Evolutionary conservation across 2,113 vertebrate genomes (phyloP), one percentile per base, ranked within the genome.

Genomic region (Chlorodrepanis virens): DNA sequence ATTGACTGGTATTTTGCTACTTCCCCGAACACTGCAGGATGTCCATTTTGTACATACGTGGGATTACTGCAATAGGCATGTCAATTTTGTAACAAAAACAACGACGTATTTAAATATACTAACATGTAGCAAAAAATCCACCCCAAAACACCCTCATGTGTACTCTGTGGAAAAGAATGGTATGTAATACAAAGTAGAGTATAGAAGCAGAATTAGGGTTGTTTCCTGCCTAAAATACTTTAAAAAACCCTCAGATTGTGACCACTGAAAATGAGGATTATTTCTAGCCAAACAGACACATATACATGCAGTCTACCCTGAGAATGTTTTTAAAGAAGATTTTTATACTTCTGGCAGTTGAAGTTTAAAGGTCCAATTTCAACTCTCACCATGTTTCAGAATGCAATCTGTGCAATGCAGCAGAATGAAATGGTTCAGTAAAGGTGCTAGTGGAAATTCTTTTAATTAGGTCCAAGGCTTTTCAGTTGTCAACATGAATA

Each of bases 401-500:
- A 98, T 97, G 98, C 98, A 98, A 98, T 98, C 98, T 98, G 98
- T 98, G 98, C 98, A 98, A 96, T 94, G 98, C 98, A 85, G 98
- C 97, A 97, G 98, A 98, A 98, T 98, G 98, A 98, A 98, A 98
- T 98, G 98, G 98, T 98, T 98, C 98, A 98, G 98, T 97, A 98
- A 98, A 98, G 98, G 98, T 98, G 98, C 97, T 97, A 94, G 95
- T 97, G 97, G 97, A 98, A 98, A 98, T 98, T 98, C 98, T 98
- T 98, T 98, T 98, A 98, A 98, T 98, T 98, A 98, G 98, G 98
- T 98, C 98, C 97, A 98, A 98, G 98, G 97, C 98, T 98, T 98
- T 98, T 98, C 98, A 98, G 98, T 98, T 98, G 98, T 98, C 98
- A 98, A 98, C 98, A 98, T 98, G 98, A 98, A 98, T 98, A 98